Base-by-base conservation (phyloP, 2,113 vertebrate species). In the Podocnemis expansa region DNA sequence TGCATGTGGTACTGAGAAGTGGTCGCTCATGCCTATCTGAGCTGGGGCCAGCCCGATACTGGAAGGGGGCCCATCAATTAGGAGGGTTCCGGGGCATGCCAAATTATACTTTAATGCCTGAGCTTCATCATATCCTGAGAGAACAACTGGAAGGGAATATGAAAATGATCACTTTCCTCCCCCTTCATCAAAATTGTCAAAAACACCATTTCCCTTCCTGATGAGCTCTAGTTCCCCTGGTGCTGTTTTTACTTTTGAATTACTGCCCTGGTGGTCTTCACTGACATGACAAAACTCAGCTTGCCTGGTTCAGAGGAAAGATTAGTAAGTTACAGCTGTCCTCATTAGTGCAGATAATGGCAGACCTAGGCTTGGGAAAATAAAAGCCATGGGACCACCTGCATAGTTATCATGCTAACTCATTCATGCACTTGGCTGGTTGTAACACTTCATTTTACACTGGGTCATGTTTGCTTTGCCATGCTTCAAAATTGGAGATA, bases 321-420 rank as follows among this genome's bases (percentile, higher is more conserved):
- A 85, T 78, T 95, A 89, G 80, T 34, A 51, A 91, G 83, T 83
- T 95, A 93, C 78, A 88, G 83, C 92, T 95, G 84, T 93, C 91
- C 95, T 97, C 94, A 96, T 97, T 96, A 97, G 96, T 94, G 95
- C 88, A 94, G 94, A 93, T 89, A 96, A 93, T 94, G 90, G 91
- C 90, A 89, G 92, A 93, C 93, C 78, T 58, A 90, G 87, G 93
- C 88, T 95, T 93, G 94, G 93, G 93, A 93, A 94, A 96, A 91
- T 52, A 60, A 96, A 96, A 95, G 88, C 89, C 93, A 95, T 1
- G 4, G 96, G 96, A 93, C 95, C 96, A 96, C 96, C 97, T 97
- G 95, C 95, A 76, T 95, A 92, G 95, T 97, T 96, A 96, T 56
- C 91, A 78, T 96, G 93, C 90, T 96, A 93, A 90, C 84, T 96